A percentile compares a stretch with the other conserved stretches of the same genome.
phyloP scores from a whole-genome alignment of 2,888 invertebrate species.

The Octodonta nipae region DNA sequence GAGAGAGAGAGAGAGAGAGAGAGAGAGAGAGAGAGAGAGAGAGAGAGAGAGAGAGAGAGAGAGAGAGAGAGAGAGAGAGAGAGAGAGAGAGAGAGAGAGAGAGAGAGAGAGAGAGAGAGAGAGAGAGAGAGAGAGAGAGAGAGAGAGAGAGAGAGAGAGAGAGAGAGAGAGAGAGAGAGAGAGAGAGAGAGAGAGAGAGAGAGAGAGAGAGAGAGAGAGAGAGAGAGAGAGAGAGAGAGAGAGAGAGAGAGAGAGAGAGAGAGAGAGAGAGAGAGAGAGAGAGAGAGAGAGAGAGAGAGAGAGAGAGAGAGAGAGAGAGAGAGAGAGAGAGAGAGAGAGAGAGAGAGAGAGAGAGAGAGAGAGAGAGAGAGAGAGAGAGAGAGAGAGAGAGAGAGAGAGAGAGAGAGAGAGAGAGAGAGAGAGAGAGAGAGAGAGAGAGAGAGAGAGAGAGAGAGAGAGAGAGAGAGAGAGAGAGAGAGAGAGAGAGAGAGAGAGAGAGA shows the following conservation, averaged over 20 bases:
- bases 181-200: conserved; percentile 1
- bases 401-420: conserved; percentile 1
- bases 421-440: conserved; percentile 1
- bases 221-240: conserved; percentile 1
- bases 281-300: conserved; percentile 1
- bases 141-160: conserved; percentile 1
- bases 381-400: conserved; percentile 1
- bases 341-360: conserved; percentile 1
- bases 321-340: conserved; percentile 1
- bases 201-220: conserved; percentile 1
- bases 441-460: conserved; percentile 1
- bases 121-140: conserved; percentile 1
- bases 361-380: conserved; percentile 1
- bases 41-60: conserved; percentile 1
- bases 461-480: conserved; percentile 1
- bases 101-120: conserved; percentile 1
- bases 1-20: conserved; percentile 1
- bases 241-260: conserved; percentile 1
- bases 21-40: conserved; percentile 1
- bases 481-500: conserved; percentile 1
- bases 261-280: conserved; percentile 1
- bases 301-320: conserved; percentile 1
- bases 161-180: conserved; percentile 1
- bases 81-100: conserved; percentile 1
- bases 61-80: conserved; percentile 1